Base-by-base conservation (phyloP, 2,797 vertebrate species). In the Tadarida brasiliensis region DNA sequence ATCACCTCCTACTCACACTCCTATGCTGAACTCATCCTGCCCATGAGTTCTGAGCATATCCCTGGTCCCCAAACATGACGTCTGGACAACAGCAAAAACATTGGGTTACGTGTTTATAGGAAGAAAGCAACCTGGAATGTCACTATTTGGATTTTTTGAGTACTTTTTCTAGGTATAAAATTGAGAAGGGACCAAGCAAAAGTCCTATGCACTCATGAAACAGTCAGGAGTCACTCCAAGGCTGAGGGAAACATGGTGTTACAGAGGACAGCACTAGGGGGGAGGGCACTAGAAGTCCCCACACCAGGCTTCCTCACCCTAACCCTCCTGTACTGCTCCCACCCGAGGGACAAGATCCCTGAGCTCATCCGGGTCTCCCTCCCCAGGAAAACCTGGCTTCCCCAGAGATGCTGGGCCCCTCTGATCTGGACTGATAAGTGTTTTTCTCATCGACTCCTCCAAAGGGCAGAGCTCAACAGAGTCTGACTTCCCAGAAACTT, bases 401-500 rank as follows among this genome's bases (percentile, higher is more conserved):
- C 39, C 39, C 39, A 39, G 39, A 39, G 39, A 39, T 39, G 39
- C 39, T 39, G 39, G 39, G 39, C 39, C 39, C 39, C 39, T 39
- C 39, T 39, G 39, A 39, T 39, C 39, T 39, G 39, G 39, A 39
- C 39, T 39, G 39, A 39, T 3, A 39, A 39, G 39, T 39, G 39
- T 39, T 39, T 39, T 39, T n/a, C 39, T 39, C 39, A 39, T 39
- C 3, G 39, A 39, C 39, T 39, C 39, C 39, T 39, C 39, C 39
- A 39, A 6, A 39, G 39, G 39, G 39, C 39, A 39, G 39, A 39
- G 39, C 39, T 39, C n/a, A 3, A 39, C 3, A 4, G 6, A 6
- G 6, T 3, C 6, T 6, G 3, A 6, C 3, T 6, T 39, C 6
- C 39, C 39, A 3, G 6, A 6, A 39, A 39, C 39, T 39, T 39